Conservation (phyloP, 1,140 invertebrate genomes). For the Drosophila pandora region DNA sequence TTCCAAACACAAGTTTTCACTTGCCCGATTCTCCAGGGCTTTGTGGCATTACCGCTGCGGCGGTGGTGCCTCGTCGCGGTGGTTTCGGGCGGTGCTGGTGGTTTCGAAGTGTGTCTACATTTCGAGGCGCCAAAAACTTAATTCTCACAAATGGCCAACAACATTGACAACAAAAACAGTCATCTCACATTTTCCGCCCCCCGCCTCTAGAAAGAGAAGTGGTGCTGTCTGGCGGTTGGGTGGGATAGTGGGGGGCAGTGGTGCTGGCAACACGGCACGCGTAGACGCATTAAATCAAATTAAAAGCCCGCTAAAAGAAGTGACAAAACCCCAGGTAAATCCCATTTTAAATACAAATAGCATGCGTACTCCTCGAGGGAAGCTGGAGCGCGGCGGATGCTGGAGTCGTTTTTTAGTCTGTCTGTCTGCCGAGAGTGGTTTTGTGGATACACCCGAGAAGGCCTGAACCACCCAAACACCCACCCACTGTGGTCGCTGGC, state of each 20-base stretch:
- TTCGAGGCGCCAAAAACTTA: constrained; percentile 45
- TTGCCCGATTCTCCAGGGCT: constrained; percentile 51
- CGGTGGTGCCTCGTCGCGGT: constrained; percentile 2
- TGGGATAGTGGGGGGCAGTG: neutral
- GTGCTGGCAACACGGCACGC: constrained; percentile 54
- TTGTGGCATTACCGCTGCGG: constrained; percentile 14
- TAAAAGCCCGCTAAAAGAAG: constrained; percentile 78
- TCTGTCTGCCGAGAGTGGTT: constrained; percentile 54
- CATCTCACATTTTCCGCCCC: constrained; percentile 47
- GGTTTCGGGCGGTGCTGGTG: neutral
- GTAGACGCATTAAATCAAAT: constrained; percentile 82
- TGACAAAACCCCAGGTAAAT: constrained; percentile 81
- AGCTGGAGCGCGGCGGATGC: constrained; percentile 3
- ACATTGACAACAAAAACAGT: constrained; percentile 20
- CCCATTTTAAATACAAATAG: constrained; percentile 82
- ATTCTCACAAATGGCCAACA: constrained; percentile 62
- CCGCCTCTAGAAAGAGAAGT: constrained; percentile 14
- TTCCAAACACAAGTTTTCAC: constrained; percentile 57
- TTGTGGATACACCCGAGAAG: constrained; percentile 10
- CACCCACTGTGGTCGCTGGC: constrained; percentile 40
- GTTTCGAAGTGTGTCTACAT: constrained; percentile 20
- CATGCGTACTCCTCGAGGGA: constrained; percentile 38
- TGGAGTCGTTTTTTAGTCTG: constrained; percentile 10
- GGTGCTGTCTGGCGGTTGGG: neutral
- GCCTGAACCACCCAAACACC: neutral